Evolutionary conservation across 1,140 invertebrate species (phyloP), one percentile per base, ranked within the genome.

Genomic region (Rhyzopertha dominica): DNA sequence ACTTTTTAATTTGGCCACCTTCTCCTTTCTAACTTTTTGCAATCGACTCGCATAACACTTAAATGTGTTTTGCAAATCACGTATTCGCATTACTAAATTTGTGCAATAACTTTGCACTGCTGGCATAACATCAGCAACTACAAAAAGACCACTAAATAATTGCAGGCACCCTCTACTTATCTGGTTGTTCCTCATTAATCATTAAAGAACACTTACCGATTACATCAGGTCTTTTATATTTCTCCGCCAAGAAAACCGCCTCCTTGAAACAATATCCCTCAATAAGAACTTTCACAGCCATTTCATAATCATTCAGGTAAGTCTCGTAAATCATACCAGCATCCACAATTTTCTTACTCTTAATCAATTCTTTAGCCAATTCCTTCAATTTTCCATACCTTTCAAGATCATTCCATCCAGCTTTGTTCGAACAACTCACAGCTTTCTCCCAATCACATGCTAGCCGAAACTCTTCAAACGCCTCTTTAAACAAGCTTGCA

Each of bases 161-260:
- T n/a, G n/a, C n/a, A n/a, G n/a, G n/a, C n/a, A n/a, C n/a, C n/a
- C n/a, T n/a, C n/a, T n/a, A n/a, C n/a, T n/a, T n/a, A n/a, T n/a
- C n/a, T n/a, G n/a, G n/a, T n/a, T n/a, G n/a, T n/a, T n/a, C n/a
- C n/a, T n/a, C n/a, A n/a, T n/a, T n/a, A n/a, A n/a, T n/a, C n/a
- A n/a, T n/a, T n/a, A n/a, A n/a, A n/a, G n/a, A 22, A 20, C n/a
- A 32, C 31, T 51, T 45, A 57, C 54, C 43, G 23, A 54, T 49
- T 20, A 54, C 17, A 14, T 49, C 43, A 2, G 22, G 14, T 8
- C 14, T 25, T 7, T 43, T 31, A 28, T 56, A 37, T 22, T 47
- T 39, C 16, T 20, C 31, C 20, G 51, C 51, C 12, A 59, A 25
- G 41, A 22, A 36, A 5, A 54, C 35, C 1, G 56, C 54, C 13